Conservation (phyloP, 2,888 invertebrate species). For the Dynastes grantii region DNA sequence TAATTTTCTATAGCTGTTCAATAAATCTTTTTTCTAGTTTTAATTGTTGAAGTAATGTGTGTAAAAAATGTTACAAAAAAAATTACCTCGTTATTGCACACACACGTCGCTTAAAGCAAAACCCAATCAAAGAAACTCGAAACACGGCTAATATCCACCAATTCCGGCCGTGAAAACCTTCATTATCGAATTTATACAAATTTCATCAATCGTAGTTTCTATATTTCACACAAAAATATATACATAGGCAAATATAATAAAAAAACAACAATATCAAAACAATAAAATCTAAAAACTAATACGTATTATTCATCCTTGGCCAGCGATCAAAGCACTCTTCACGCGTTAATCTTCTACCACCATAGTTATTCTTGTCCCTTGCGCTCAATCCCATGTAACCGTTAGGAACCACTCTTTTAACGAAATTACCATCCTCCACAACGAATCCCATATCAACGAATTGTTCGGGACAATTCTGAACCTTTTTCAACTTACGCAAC, state of each 20-base stretch:
- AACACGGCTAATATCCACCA: too few relatives aligned
- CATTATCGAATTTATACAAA: too few relatives aligned
- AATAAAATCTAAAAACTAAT: conserved; percentile 33
- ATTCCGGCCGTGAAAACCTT: too few relatives aligned
- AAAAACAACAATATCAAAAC: conserved; percentile 12
- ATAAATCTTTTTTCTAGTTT: too few relatives aligned
- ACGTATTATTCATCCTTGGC: conserved; percentile 39
- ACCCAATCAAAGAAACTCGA: too few relatives aligned
- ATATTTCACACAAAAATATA: conserved; percentile 18
- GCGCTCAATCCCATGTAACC: conserved; percentile 21
- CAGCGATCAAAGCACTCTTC: conserved; percentile 15
- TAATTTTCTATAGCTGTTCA: too few relatives aligned
- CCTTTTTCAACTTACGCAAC: conserved; percentile 6
- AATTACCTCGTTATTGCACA: too few relatives aligned
- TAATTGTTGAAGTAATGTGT: too few relatives aligned
- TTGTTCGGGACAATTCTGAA: background rate
- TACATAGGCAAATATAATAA: conserved; percentile 8
- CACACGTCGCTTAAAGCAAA: too few relatives aligned
- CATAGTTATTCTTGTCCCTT: background rate
- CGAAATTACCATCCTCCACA: background rate
- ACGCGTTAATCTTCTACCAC: conserved; percentile 1
- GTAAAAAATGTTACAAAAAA: too few relatives aligned
- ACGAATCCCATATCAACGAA: conserved; percentile 30
- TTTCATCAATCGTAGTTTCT: background rate
- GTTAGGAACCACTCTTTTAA: conserved; percentile 2